Evolutionary conservation across 2,888 invertebrate genomes (phyloP), one percentile per base, ranked within the genome.

Genomic region (Caenorhabditis parvicauda): DNA sequence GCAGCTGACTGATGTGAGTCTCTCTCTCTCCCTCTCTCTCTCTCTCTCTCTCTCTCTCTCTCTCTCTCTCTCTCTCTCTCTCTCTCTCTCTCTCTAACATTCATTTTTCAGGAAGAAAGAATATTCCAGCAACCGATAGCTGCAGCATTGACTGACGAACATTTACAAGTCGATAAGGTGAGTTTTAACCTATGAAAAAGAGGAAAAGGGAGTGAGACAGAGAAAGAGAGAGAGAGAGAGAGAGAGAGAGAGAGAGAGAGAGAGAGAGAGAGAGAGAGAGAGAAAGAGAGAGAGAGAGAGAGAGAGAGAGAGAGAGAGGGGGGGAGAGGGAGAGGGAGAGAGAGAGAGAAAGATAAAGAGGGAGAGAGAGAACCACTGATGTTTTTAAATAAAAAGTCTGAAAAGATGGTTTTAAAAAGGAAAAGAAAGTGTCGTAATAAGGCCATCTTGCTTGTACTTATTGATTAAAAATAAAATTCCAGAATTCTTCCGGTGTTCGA

Each of bases 71-170:
- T 17, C 29, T 21, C 25, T 22, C 49, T 50, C 17, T 32, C 39
- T 25, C 21, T 27, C 27, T 39, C 49, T 29, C 21, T 27, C 21
- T 41, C 32, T 47, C 43, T 50, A 42, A 45, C 48, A 41, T 21
- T 28, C 28, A n/a, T 47, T 12, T 22, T 39, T 21, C 42, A 45
- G 39, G 27, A 14, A 48, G 43, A 39, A 48, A 44, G 50, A 54
- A 54, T 54, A 51, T 50, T 49, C 50, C 50, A 7, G 5, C 2
- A 6, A 28, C 17, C 21, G 27, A 28, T 19, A 3, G 9, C 29
- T 17, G 17, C 29, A 12, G 21, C 32, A 50, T 59, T 50, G 51
- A 59, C 59, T 59, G 59, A 54, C 54, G 54, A 59, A 59, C 45
- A 54, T 54, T 54, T 59, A 50, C 24, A 42, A 21, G 4, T 43